Conservation (phyloP, 1,140 invertebrate species). For the Daktulosphaira vitifoliae region DNA sequence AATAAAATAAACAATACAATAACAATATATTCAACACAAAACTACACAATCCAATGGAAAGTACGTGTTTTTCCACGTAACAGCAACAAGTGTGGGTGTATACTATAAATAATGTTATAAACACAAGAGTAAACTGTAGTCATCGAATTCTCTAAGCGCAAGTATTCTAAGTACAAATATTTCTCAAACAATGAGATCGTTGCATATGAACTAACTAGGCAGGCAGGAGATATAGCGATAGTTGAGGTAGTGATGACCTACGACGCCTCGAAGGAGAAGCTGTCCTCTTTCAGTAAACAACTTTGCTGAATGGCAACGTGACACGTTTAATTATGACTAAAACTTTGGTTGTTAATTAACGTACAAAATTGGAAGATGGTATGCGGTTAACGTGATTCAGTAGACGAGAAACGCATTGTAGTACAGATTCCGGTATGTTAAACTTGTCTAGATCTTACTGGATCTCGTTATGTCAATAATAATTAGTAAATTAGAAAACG, state of each 20-base stretch:
- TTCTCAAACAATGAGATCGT: constrained; percentile 4
- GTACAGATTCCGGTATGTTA: too few species aligned
- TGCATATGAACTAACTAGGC: neutral
- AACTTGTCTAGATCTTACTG: too few species aligned
- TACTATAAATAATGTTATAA: neutral
- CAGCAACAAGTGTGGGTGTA: neutral
- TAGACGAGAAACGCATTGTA: too few species aligned
- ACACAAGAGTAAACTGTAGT: neutral
- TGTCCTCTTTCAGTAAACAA: neutral
- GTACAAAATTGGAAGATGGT: too few species aligned
- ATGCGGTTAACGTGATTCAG: too few species aligned
- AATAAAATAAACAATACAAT: constrained; percentile 5
- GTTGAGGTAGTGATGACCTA: too few species aligned
- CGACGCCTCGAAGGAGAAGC: neutral
- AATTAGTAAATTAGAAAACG: too few species aligned
- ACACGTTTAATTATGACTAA: neutral
- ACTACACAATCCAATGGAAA: too few species aligned
- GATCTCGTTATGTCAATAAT: too few species aligned
- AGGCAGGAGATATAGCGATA: neutral
- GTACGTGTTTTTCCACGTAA: too few species aligned
- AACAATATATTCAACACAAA: constrained; percentile 1
- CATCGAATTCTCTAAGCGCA: neutral
- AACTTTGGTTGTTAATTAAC: constrained; percentile 22
- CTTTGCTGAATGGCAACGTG: constrained; percentile 4
- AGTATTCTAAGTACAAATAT: constrained; percentile 2